Percentiles rank a stretch among this genome's conserved stretches.
These are phyloP conservation scores for Sphenodon punctatus DNA, from an alignment of 2,797 vertebrate genomes.

Conservation along the genomic window DNA sequence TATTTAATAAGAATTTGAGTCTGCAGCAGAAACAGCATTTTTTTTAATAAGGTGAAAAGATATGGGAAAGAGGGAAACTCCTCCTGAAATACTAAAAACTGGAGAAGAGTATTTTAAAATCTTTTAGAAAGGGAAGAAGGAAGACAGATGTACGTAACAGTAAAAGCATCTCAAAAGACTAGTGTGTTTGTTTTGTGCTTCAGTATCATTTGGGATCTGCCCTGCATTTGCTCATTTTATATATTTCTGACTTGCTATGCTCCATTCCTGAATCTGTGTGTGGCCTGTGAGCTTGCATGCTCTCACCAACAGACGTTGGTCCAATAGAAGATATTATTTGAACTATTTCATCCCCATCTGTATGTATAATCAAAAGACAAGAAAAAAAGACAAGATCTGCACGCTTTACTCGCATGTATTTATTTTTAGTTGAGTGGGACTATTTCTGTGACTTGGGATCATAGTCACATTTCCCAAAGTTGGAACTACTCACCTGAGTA, in stretches of 20 bases:
- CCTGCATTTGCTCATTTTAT: too few species aligned
- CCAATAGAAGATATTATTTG: too few species aligned
- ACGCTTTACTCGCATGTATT: too few species aligned
- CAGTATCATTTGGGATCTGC: too few species aligned
- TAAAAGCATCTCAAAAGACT: neutral
- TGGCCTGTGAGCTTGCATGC: too few species aligned
- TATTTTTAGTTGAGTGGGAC: too few species aligned
- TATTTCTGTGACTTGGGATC: neutral
- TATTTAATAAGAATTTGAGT: neutral
- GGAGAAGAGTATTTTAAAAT: neutral
- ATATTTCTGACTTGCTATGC: too few species aligned
- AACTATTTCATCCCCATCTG: too few species aligned
- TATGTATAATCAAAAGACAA: too few species aligned
- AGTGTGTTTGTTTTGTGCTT: neutral
- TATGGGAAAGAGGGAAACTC: neutral
- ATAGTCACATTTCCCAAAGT: neutral
- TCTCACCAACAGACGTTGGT: too few species aligned
- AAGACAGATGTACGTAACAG: neutral
- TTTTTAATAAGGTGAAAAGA: neutral
- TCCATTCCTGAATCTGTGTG: too few species aligned
- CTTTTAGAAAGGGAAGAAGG: neutral
- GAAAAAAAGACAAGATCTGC: too few species aligned
- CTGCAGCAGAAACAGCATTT: neutral
- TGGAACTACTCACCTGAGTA: neutral
- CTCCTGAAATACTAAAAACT: neutral